Conservation (phyloP, 2,888 invertebrate genomes). For the Dynastes maya region DNA sequence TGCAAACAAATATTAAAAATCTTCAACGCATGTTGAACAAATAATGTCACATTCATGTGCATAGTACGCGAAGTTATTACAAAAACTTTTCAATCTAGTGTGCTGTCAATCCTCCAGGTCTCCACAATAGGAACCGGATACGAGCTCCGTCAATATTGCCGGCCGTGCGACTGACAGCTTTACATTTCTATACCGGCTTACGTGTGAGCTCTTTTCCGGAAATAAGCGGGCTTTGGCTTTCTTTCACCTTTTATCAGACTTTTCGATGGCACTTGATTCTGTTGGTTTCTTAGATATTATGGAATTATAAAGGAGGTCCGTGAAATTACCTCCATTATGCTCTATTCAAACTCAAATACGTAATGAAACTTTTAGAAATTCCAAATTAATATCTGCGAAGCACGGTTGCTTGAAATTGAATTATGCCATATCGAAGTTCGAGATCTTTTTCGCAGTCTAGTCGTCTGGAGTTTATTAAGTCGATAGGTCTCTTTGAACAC, state of each 20-base stretch:
- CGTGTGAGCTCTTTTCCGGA: slow-evolving; percentile 58
- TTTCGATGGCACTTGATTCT: slow-evolving; percentile 59
- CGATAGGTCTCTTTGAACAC: neutral
- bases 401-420: slow-evolving; percentile 33
- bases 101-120: slow-evolving; percentile 60
- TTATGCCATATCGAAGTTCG: slow-evolving; percentile 28
- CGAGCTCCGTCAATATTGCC: slow-evolving; percentile 61
- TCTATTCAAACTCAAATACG: slow-evolving; percentile 43
- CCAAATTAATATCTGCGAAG: slow-evolving; percentile 37
- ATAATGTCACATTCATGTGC: slow-evolving; percentile 49
- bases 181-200: slow-evolving; percentile 63
- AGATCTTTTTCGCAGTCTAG: slow-evolving; percentile 25
- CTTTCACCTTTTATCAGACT: slow-evolving; percentile 60
- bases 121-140: slow-evolving; percentile 61
- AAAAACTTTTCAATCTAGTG: slow-evolving; percentile 63
- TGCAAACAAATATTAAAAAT: slow-evolving; percentile 31
- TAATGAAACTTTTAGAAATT: slow-evolving; percentile 45
- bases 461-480: slow-evolving; percentile 7
- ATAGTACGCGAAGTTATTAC: slow-evolving; percentile 55
- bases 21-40: slow-evolving; percentile 19
- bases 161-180: slow-evolving; percentile 63
- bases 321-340: slow-evolving; percentile 51
- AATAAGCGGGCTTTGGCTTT: slow-evolving; percentile 59
- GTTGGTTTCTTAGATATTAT: slow-evolving; percentile 54
- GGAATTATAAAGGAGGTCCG: slow-evolving; percentile 51